A percentile compares a stretch with the other conserved stretches of the same genome.
phyloP scores from a whole-genome alignment of 2,888 invertebrate species.

The Sepiola atlantica region DNA sequence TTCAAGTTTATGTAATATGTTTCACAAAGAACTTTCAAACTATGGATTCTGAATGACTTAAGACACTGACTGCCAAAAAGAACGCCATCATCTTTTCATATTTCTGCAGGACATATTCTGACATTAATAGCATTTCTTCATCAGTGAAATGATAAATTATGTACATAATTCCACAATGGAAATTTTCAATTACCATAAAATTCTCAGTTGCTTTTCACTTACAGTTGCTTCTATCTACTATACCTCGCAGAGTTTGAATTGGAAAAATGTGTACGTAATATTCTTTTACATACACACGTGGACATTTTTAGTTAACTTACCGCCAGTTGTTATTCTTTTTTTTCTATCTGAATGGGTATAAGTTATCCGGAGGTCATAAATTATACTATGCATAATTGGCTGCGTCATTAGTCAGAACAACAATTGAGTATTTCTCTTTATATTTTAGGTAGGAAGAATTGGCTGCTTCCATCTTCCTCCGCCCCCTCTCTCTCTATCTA shows the following conservation, averaged over 20 bases:
- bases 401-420: neutral
- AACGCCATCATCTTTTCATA: neutral
- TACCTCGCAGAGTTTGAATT: too few relatives aligned
- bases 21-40: too few relatives aligned
- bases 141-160: neutral
- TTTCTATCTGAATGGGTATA: neutral
- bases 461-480: too few relatives aligned
- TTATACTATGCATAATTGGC: neutral
- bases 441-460: neutral
- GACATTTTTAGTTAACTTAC: neutral
- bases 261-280: neutral
- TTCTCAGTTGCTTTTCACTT: neutral
- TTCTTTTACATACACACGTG: neutral
- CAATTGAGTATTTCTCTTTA: neutral
- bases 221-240: too few relatives aligned
- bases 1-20: too few relatives aligned
- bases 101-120: neutral
- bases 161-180: neutral
- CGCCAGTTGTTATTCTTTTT: neutral
- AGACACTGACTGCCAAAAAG: neutral
- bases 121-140: neutral
- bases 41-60: neutral
- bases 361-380: neutral
- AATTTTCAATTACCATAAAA: constrained; percentile 13
- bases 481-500: too few relatives aligned